Conservation (phyloP, 2,888 invertebrate genomes). For the Pegoplata infirma region DNA sequence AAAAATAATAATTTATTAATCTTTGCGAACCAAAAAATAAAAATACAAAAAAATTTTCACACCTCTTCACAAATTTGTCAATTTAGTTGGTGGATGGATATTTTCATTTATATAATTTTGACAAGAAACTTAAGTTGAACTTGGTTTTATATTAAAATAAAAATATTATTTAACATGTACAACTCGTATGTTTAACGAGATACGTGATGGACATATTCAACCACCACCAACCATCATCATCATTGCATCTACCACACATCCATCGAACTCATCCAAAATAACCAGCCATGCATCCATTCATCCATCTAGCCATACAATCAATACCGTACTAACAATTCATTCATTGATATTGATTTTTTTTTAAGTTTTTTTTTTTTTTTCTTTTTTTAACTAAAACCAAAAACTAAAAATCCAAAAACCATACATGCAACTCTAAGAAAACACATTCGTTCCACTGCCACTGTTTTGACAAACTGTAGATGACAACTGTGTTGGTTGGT, state of each 20-base stretch:
- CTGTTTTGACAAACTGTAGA: slow-evolving; percentile 63
- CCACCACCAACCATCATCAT: slow-evolving; percentile 28
- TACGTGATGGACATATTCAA: slow-evolving; percentile 67
- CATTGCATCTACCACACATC: slow-evolving; percentile 27
- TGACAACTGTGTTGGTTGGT: slow-evolving; percentile 58
- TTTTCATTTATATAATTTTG: slow-evolving; percentile 26
- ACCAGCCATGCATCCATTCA: too few species aligned
- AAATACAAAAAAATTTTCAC: slow-evolving; percentile 52
- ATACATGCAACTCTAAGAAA: slow-evolving; percentile 47
- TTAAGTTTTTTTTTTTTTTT: not conserved
- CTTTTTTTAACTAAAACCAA: slow-evolving; percentile 41
- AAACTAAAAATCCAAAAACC: slow-evolving; percentile 58
- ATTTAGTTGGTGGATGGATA: slow-evolving; percentile 41
- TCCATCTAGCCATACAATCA: slow-evolving; percentile 46
- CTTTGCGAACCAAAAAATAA: not conserved
- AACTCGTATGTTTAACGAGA: slow-evolving; percentile 66
- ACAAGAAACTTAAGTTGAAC: slow-evolving; percentile 53
- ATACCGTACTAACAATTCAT: slow-evolving; percentile 57
- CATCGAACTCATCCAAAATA: slow-evolving; percentile 46
- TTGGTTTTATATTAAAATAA: slow-evolving; percentile 48
- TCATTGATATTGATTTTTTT: slow-evolving; percentile 59
- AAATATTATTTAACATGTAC: slow-evolving; percentile 67
- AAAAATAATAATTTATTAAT: not conserved
- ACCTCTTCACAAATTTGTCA: slow-evolving; percentile 61
- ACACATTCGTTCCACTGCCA: slow-evolving; percentile 63